Base-by-base conservation (phyloP, 2,888 invertebrate species). In the Heliconius sara region DNA sequence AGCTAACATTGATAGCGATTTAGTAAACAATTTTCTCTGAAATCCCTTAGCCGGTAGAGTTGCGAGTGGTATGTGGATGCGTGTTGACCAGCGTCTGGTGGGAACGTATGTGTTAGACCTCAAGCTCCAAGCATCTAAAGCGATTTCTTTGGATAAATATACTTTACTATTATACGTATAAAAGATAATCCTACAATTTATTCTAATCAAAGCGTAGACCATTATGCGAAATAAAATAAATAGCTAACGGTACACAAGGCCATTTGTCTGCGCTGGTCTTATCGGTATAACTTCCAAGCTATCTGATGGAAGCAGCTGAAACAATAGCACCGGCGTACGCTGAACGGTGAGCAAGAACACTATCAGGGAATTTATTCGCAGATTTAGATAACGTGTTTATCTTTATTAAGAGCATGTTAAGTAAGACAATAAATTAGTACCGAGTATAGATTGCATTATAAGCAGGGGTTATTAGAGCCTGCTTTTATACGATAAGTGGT, bases 401-500 rank as follows among this genome's bases (percentile, higher is more conserved):
- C 86, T 84, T 84, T 85, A 84, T 84, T 84, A 85, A 84, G 84
- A 85, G 84, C 85, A 84, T 84, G 83, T 83, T 85, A 86, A 86
- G 85, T 86, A 84, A 84, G 83, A 80, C 85, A 84, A 87, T 86
- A 87, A 86, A 86, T 86, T 86, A 86, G 84, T 84, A 82, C 79
- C 52, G 79, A 81, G 82, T 83, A 84, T 82, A 84, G 86, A 86
- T 86, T 86, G 86, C 80, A 83, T 83, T 83, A 83, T 83, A 83
- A 83, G 80, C 84, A n/a, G 85, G 83, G 84, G 91, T 89, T 92
- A 92, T 91, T 91, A 92, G 90, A 88, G 86, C 84, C 88, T 85
- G 90, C 92, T 92, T 93, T 93, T 92, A 89, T 90, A 89, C 86
- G 85, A 88, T 88, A 91, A 91, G 90, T 90, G 88, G 91, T 88